Percentiles rank a stretch among this genome's conserved stretches.
Conservation (phyloP, 1,140 invertebrate species). For the Vollenhovia emeryi region DNA sequence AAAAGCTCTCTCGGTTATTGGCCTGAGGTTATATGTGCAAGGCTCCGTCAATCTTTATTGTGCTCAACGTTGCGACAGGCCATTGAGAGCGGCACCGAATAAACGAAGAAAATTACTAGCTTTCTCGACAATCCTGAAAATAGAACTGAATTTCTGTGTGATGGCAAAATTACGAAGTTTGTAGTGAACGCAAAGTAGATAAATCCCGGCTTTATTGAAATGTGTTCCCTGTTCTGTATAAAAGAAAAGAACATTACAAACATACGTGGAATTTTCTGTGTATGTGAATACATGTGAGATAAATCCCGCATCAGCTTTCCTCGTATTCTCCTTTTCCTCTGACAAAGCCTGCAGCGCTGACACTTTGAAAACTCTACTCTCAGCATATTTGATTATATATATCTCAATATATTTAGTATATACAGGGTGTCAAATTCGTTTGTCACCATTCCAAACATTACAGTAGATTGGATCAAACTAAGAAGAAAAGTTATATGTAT, state of each 20-base stretch:
- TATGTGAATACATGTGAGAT: background rate
- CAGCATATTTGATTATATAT: background rate
- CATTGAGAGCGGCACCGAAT: slow-evolving; percentile 11
- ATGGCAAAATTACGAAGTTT: background rate
- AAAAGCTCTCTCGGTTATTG: slow-evolving; percentile 43
- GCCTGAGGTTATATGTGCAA: slow-evolving; percentile 19
- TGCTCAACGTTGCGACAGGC: slow-evolving; percentile 2
- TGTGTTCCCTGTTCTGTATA: background rate
- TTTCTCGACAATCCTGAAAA: slow-evolving; percentile 7
- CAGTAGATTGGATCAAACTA: too few species aligned
- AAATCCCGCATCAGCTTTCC: background rate
- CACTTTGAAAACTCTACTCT: background rate
- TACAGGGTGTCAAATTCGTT: too few species aligned
- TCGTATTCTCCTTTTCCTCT: background rate
- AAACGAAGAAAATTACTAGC: slow-evolving; percentile 29
- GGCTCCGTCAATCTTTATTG: slow-evolving; percentile 34
- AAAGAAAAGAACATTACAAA: background rate
- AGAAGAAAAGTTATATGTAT: too few species aligned
- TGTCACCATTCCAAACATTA: too few species aligned
- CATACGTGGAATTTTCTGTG: background rate
- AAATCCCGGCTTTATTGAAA: background rate
- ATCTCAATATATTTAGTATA: too few species aligned
- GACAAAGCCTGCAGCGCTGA: background rate
- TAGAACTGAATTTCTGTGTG: background rate
- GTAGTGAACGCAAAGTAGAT: too few species aligned